Conservation (phyloP, 1,140 invertebrate genomes). For the Calephelis nemesis region DNA sequence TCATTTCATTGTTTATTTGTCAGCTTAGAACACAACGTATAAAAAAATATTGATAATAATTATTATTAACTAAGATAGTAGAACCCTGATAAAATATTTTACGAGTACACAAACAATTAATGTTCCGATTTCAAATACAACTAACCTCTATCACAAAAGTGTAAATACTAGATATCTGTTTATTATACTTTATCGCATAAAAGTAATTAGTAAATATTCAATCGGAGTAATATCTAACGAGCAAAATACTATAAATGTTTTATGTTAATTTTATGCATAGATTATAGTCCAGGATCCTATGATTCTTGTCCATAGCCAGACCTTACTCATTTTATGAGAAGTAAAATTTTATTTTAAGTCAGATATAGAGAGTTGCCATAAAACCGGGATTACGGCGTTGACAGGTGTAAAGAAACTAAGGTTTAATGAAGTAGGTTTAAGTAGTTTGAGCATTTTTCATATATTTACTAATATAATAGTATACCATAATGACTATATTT, state of each 20-base stretch:
- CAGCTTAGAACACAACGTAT: not conserved
- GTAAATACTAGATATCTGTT: constrained; percentile 21
- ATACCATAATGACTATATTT: no score
- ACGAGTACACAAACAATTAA: constrained; percentile 17
- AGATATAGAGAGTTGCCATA: no score
- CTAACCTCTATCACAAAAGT: not conserved
- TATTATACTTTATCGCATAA: not conserved
- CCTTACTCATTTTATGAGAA: no score
- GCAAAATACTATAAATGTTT: constrained; percentile 30
- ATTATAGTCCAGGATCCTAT: not conserved
- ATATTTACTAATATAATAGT: no score
- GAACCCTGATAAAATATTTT: constrained; percentile 26
- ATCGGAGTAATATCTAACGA: constrained; percentile 35
- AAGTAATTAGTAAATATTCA: constrained; percentile 25
- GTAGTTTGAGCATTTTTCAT: no score
- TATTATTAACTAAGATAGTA: not conserved
- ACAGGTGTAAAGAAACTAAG: no score
- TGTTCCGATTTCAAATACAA: constrained; percentile 13
- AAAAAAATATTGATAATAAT: not conserved
- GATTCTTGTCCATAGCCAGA: no score
- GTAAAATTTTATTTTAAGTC: no score
- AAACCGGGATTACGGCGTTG: no score
- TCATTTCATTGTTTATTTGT: no score
- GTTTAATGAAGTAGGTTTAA: no score
- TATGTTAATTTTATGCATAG: constrained; percentile 60